Evolutionary conservation across 2,888 invertebrate genomes (phyloP).

Genomic region (Cataglyphis rosenhaueri): DNA sequence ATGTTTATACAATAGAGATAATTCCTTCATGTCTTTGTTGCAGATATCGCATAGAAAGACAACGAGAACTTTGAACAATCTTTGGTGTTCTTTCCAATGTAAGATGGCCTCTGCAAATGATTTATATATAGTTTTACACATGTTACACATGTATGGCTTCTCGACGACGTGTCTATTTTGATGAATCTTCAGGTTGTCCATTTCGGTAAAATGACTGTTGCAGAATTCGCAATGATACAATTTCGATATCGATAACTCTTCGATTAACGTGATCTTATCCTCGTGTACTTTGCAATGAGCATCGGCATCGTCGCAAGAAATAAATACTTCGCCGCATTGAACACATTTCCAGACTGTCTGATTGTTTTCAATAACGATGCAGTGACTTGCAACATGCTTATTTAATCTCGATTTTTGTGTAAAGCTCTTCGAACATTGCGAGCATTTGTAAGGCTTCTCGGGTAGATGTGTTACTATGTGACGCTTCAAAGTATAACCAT

Average conservation of each 20-base stretch:
- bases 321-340: slow-evolving; percentile 76
- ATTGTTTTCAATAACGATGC: slow-evolving; percentile 73
- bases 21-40: slow-evolving; percentile 86
- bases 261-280: slow-evolving; percentile 72
- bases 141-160: slow-evolving; percentile 85
- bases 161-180: slow-evolving; percentile 85
- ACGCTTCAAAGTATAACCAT: slow-evolving; percentile 77
- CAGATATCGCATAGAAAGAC: slow-evolving; percentile 86
- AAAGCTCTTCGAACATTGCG: slow-evolving; percentile 78
- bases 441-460: slow-evolving; percentile 79
- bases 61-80: slow-evolving; percentile 85
- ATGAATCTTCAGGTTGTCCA: slow-evolving; percentile 85
- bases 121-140: slow-evolving; percentile 85
- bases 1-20: slow-evolving; percentile 87
- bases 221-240: slow-evolving; percentile 89
- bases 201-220: slow-evolving; percentile 87
- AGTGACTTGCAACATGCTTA: slow-evolving; percentile 77
- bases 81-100: slow-evolving; percentile 87
- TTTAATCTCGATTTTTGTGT: slow-evolving; percentile 79
- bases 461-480: slow-evolving; percentile 79
- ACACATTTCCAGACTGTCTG: slow-evolving; percentile 78
- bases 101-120: slow-evolving; percentile 87
- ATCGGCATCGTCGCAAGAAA: slow-evolving; percentile 71
- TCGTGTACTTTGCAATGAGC: slow-evolving; percentile 73
- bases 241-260: slow-evolving; percentile 74